Evolutionary conservation across 2,797 vertebrate genomes (phyloP).

Genomic region (Steatocranus sp.): DNA sequence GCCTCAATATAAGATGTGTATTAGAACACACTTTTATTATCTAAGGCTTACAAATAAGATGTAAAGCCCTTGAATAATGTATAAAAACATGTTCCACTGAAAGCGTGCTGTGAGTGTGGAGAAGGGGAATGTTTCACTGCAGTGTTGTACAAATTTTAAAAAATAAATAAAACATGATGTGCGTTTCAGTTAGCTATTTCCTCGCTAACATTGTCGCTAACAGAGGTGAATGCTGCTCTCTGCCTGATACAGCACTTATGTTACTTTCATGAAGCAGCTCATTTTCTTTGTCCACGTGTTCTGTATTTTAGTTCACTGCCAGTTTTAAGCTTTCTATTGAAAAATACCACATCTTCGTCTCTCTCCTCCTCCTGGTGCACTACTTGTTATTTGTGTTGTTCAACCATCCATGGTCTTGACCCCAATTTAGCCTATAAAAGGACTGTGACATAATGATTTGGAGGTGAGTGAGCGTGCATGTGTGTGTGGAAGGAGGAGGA

Average conservation of each 20-base stretch:
- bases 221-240: not conserved
- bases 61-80: not conserved
- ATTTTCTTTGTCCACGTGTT: not conserved
- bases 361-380: not conserved
- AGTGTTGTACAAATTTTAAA: accelerated
- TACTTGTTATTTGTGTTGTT: constrained; percentile 40
- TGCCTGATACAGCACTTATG: not conserved
- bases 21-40: not conserved
- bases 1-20: not conserved
- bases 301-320: not conserved
- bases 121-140: not conserved
- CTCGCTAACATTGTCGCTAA: not conserved
- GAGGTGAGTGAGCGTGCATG: not conserved
- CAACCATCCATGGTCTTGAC: constrained; percentile 35
- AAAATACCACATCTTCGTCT: not conserved
- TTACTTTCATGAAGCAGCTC: not conserved
- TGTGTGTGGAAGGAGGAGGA: not conserved
- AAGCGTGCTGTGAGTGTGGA: not conserved
- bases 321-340: not conserved
- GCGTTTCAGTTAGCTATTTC: not conserved
- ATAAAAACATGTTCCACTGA: not conserved
- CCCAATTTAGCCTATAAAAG: constrained; percentile 47
- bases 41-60: not conserved
- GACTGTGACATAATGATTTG: constrained; percentile 27
- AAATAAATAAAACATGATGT: not conserved